A percentile compares a stretch with the other conserved stretches of the same genome.
Conservation (phyloP, 2,797 vertebrate species). For the Pempheris klunzingeri region DNA sequence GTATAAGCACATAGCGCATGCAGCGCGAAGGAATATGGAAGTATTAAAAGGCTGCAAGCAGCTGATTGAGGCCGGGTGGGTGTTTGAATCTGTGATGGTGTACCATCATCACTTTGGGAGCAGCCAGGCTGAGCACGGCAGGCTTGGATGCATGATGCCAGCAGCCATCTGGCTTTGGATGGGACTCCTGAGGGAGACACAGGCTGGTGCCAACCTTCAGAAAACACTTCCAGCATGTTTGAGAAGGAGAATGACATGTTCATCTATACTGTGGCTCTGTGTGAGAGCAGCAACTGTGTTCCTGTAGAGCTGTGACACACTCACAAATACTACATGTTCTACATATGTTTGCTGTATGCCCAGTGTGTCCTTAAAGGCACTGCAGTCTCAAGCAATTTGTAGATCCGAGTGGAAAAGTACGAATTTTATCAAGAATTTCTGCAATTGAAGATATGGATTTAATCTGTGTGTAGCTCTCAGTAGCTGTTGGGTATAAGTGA, state of each 20-base stretch:
- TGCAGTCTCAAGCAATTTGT: background rate
- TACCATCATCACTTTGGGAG: conserved; percentile 73
- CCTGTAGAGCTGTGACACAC: conserved; percentile 53
- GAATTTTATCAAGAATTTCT: conserved; percentile 12
- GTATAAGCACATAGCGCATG: conserved; percentile 18
- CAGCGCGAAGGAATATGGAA: conserved; percentile 53
- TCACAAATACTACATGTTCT: conserved; percentile 51
- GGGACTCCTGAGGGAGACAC: conserved; percentile 75
- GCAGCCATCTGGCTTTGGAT: conserved; percentile 84
- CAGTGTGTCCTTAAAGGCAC: conserved; percentile 24
- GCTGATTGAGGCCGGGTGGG: conserved; percentile 63
- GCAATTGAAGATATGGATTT: conserved; percentile 25
- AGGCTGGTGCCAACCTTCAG: conserved; percentile 78
- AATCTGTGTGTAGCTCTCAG: background rate
- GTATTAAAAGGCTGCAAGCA: conserved; percentile 60
- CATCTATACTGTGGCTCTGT: conserved; percentile 57
- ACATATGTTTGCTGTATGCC: conserved; percentile 49
- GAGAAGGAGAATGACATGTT: conserved; percentile 75
- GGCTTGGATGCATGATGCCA: conserved; percentile 74
- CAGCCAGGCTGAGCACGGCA: conserved; percentile 73
- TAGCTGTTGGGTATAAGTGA: conserved; percentile 1
- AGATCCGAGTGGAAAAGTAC: background rate
- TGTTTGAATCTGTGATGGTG: conserved; percentile 69
- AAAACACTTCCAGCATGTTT: conserved; percentile 77
- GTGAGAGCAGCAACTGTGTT: conserved; percentile 50